Conservation (phyloP, 1,140 invertebrate genomes). For the Pachypeltis micranthus region DNA sequence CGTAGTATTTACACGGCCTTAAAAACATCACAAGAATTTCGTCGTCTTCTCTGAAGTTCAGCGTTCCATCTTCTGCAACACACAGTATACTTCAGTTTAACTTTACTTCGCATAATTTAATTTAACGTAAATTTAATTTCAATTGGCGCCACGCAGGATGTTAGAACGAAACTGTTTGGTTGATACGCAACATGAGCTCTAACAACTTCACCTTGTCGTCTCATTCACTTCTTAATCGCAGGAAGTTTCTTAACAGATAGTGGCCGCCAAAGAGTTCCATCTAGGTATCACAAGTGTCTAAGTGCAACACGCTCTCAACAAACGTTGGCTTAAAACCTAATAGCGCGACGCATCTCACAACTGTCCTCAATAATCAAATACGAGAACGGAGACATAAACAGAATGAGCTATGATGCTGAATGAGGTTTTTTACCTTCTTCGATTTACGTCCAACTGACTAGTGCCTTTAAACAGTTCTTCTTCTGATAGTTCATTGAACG, state of each 20-base stretch:
- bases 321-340: too few species aligned
- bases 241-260: not conserved
- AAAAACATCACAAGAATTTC: conserved; percentile 61
- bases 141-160: not conserved
- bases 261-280: too few species aligned
- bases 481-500: too few species aligned
- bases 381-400: too few species aligned
- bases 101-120: conserved; percentile 3
- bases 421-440: too few species aligned
- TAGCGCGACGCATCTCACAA: too few species aligned
- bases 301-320: too few species aligned
- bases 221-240: not conserved
- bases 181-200: not conserved
- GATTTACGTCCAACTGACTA: too few species aligned
- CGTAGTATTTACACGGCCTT: conserved; percentile 66
- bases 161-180: not conserved
- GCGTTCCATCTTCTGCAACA: conserved; percentile 25
- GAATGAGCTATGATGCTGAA: too few species aligned
- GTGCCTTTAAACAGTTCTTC: too few species aligned
- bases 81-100: not conserved
- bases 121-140: not conserved
- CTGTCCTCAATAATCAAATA: too few species aligned
- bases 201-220: not conserved
- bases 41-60: conserved; percentile 45
- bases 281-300: too few species aligned